Base-by-base conservation (phyloP, 2,113 vertebrate genomes). In the Salminus brasiliensis region DNA sequence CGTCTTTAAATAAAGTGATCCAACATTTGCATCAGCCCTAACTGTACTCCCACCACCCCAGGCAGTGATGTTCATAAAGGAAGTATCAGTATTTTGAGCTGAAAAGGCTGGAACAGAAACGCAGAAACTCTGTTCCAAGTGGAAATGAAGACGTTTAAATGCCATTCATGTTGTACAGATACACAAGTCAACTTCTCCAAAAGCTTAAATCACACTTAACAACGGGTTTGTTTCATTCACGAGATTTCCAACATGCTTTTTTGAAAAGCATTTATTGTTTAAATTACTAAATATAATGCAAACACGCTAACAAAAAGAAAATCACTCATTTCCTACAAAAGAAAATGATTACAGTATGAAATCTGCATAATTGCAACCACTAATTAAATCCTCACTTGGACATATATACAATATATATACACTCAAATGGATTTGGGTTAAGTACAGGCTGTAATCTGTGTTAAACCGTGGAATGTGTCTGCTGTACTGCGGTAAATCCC, bases 251-350 rank as follows among this genome's bases (percentile, higher is more conserved):
- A 32, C 23, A 32, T 86, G 78, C 74, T 89, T 89, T 86, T 85
- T 81, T 89, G 84, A 91, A 90, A 91, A 83, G 83, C 66, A 82
- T 89, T 86, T 81, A 76, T 78, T 83, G 77, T 84, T 92, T 92
- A 87, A 92, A 88, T 91, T 92, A 92, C 85, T 87, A 84, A 43
- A 57, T 86, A 90, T 81, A 90, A 78, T 88, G 86, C 85, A 92
- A 91, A 91, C 87, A 90, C 90, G 60, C 90, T 93, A 94, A 92
- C 93, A 96, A 97, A 98, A 96, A n/a, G n/a, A 95, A 95, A 92
- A 90, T 93, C 91, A 89, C 90, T 94, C 88, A 86, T 92, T 90
- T 92, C 90, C 95, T 97, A 97, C 89, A 95, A 96, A 96, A 94
- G 85, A 94, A 94, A 93, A 85, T 90, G 84, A 92, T 87, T 95